Evolutionary conservation across 1,140 invertebrate genomes (phyloP).

Genomic region (Vollenhovia emeryi): DNA sequence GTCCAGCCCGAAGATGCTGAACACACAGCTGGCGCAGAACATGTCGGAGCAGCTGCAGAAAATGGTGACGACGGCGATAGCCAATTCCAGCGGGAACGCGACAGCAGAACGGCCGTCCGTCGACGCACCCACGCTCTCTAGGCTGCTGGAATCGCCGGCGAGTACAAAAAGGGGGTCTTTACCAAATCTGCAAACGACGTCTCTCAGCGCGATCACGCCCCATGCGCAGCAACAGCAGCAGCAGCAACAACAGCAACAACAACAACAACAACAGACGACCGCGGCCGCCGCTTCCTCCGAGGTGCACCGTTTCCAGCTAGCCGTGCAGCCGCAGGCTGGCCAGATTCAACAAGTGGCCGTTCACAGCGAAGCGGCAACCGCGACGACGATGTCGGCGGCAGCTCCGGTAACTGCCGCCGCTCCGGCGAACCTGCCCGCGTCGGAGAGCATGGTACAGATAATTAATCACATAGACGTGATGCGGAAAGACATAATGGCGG

Average conservation of each 20-base stretch:
- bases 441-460: slow-evolving; percentile 81
- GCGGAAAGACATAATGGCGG: slow-evolving; percentile 81
- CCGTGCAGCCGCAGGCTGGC: slow-evolving; percentile 46
- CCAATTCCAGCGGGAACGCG: slow-evolving; percentile 73
- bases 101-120: slow-evolving; percentile 86
- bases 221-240: slow-evolving; percentile 49
- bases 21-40: slow-evolving; percentile 71
- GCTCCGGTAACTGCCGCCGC: slow-evolving; percentile 15
- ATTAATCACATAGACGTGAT: slow-evolving; percentile 84
- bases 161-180: slow-evolving; percentile 76
- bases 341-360: slow-evolving; percentile 52
- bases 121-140: slow-evolving; percentile 88
- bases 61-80: slow-evolving; percentile 80
- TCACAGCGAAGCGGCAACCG: slow-evolving; percentile 32
- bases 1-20: slow-evolving; percentile 83
- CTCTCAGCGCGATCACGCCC: neutral
- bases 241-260: slow-evolving; percentile 55
- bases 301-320: slow-evolving; percentile 37
- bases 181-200: slow-evolving; percentile 68
- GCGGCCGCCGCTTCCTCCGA: neutral
- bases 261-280: neutral
- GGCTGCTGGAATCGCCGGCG: slow-evolving; percentile 87
- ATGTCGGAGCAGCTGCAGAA: slow-evolving; percentile 83
- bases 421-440: slow-evolving; percentile 72
- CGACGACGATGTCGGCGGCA: neutral